Conservation (phyloP, 2,797 vertebrate genomes). For the Sparidentex hasta region DNA sequence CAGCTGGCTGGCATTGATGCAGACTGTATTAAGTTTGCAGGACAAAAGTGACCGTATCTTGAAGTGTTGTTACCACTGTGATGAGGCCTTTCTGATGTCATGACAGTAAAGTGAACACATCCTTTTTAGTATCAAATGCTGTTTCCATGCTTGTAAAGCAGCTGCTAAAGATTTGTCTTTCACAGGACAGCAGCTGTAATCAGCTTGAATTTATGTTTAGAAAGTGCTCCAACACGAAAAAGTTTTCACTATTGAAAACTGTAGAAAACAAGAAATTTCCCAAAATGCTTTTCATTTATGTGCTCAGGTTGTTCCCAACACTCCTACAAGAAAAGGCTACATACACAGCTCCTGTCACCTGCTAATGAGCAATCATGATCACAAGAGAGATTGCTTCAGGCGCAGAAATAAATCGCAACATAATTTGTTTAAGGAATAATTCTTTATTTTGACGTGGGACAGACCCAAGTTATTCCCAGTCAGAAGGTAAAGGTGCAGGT, state of each 20-base stretch:
- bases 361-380: constrained; percentile 2
- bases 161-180: not conserved
- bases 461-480: not conserved
- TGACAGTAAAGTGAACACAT: not conserved
- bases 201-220: not conserved
- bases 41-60: not conserved
- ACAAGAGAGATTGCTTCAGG: constrained; percentile 8
- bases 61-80: not conserved
- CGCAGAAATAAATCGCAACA: not conserved
- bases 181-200: not conserved
- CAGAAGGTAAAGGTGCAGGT: not conserved
- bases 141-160: not conserved
- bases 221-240: not conserved
- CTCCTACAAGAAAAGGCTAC: not conserved
- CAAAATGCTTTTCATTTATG: not conserved
- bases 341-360: not conserved
- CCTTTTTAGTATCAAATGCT: not conserved
- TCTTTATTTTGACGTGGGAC: not conserved
- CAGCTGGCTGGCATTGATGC: not conserved
- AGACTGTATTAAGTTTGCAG: not conserved
- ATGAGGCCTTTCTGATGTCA: too few relatives aligned
- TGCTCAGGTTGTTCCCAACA: constrained; percentile 1
- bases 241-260: not conserved
- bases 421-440: not conserved
- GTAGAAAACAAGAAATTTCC: not conserved